Percentiles rank a stretch among this genome's conserved stretches.
These are phyloP conservation scores for Sphinx pinastri DNA, from an alignment of 2,888 invertebrate species.

Conservation along the genomic window DNA sequence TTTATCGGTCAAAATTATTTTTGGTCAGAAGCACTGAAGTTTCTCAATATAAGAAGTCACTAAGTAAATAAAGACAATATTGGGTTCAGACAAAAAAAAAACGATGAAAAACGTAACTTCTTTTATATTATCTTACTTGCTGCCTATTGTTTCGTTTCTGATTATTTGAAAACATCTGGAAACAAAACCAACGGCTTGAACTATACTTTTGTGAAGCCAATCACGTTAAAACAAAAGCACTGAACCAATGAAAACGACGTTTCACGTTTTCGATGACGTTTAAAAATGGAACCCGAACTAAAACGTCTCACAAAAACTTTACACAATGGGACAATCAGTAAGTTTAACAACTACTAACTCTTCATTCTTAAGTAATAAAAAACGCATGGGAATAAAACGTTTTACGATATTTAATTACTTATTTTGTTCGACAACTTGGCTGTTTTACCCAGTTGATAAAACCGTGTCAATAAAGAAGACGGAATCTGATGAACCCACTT, in stretches of 20 bases:
- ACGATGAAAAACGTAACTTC: not conserved
- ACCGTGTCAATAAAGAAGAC: not conserved
- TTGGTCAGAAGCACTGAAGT: too few species aligned
- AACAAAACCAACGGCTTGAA: not conserved
- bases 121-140: not conserved
- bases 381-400: not conserved
- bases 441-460: not conserved
- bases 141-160: not conserved
- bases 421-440: not conserved
- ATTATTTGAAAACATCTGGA: not conserved
- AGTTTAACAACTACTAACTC: conserved; percentile 5
- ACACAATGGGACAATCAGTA: conserved; percentile 21
- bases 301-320: not conserved
- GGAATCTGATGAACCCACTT: too few species aligned
- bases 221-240: not conserved
- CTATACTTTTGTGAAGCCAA: not conserved
- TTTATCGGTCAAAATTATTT: too few species aligned
- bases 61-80: too few species aligned
- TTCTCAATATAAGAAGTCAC: too few species aligned
- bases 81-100: too few species aligned
- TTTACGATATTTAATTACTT: not conserved
- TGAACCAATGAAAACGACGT: not conserved
- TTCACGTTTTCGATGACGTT: not conserved
- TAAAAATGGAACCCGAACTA: not conserved
- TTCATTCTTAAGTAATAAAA: not conserved